phyloP scores from a whole-genome alignment of 2,113 vertebrate genomes.

The Spea multiplicata region DNA sequence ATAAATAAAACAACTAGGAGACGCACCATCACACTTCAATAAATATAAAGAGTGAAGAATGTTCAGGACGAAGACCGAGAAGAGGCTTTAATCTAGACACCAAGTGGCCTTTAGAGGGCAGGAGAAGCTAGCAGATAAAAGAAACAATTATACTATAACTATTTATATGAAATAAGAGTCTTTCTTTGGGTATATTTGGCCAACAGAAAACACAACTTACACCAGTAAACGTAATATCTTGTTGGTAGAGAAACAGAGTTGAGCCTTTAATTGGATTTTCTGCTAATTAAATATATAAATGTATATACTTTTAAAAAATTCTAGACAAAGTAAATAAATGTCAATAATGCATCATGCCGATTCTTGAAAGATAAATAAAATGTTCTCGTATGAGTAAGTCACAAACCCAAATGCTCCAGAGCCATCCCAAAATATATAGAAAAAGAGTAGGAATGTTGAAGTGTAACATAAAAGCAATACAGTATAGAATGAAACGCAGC shows the following conservation, averaged over 20 bases:
- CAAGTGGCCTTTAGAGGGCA: constrained; percentile 96
- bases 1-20: constrained; percentile 77
- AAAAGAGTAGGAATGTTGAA: too few species aligned
- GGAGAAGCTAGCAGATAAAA: constrained; percentile 90
- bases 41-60: constrained; percentile 60
- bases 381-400: not conserved
- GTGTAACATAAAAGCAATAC: constrained; percentile 11
- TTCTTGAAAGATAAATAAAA: too few species aligned
- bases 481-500: constrained; percentile 55
- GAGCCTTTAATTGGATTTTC: too few species aligned
- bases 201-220: constrained; percentile 26
- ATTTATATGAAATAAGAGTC: constrained; percentile 54
- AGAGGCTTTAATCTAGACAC: constrained; percentile 53
- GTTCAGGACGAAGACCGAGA: constrained; percentile 51
- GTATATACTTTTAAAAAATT: not conserved
- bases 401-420: not conserved
- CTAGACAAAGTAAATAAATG: too few species aligned
- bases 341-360: too few species aligned
- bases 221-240: too few species aligned
- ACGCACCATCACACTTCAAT: constrained; percentile 63
- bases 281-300: too few species aligned
- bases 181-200: constrained; percentile 53
- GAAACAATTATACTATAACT: constrained; percentile 47
- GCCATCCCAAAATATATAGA: not conserved
- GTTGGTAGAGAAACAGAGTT: too few species aligned